Evolutionary conservation across 1,140 invertebrate genomes (phyloP), one percentile per base, ranked within the genome.

Genomic region (Cydia splendana): DNA sequence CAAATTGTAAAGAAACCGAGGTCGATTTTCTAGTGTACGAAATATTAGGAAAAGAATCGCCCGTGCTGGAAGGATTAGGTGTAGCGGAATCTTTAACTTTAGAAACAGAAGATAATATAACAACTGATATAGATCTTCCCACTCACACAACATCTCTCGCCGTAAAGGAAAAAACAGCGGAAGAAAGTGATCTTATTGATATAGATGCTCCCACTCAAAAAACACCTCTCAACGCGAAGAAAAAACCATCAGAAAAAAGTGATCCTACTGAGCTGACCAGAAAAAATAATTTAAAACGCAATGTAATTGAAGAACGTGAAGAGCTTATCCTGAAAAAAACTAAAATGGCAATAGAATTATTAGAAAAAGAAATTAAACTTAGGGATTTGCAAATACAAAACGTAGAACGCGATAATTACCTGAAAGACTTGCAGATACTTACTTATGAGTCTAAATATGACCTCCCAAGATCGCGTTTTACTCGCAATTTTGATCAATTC

Each of bases 241-340:
- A 45, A 45, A 13, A 45, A 45, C 15, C 18, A 62, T 18, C 53
- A 18, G 15, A 62, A 62, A 18, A 62, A 62, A n/a, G 53, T 62
- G 53, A 62, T 62, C 18, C 53, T 62, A 62, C 53, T 62, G 53
- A 62, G 53, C 42, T 45, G 53, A 62, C 53, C 53, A 62, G 53
- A 62, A 62, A n/a, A 62, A 20, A 62, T 62, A 62, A 62, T 62
- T 62, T 62, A 62, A 62, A 62, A 62, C n/a, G 53, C 53, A 62
- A n/a, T n/a, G n/a, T n/a, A n/a, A 62, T 62, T 62, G 53, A 62
- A 62, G 53, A 62, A 62, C 53, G 53, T 62, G 53, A 62, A 62
- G 53, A 62, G 53, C 53, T 62, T 62, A 62, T 62, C 18, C n/a
- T 62, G 53, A 65, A 65, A 65, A 28, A 65, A 28, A 24, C 20